Evolutionary conservation across 1,140 invertebrate genomes (phyloP), one percentile per base, ranked within the genome.

Genomic region (Zaprionus ghesquierei): DNA sequence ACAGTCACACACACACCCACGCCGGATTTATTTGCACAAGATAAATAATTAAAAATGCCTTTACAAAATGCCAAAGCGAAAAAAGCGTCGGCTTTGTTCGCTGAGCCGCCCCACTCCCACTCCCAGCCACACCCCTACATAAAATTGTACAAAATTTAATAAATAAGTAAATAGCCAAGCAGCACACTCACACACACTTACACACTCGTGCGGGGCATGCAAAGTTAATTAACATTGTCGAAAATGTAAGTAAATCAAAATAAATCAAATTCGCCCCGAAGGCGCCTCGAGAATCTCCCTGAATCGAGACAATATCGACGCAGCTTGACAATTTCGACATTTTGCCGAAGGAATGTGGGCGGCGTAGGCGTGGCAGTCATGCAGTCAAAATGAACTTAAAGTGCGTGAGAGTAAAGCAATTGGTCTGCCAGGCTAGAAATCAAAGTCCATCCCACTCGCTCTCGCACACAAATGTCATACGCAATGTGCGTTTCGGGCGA

Each of bases 1-100:
- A 51, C 46, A 22, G 10, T 33, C 27, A 58, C 63, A 35, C 20
- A 2, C 38, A 65, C 25, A 46, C 10, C 10, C 61, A 27, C 38
- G 15, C 41, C 18, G 69, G 63, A 60, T 66, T 66, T 72, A 72
- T 72, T 72, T 72, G 50, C 55, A 49, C 55, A 69, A 69, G 50
- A 61, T 73, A 61, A 73, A 73, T 73, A 73, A 73, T 73, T 73
- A 73, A 73, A 73, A 73, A 73, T 73, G 64, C 70, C 64, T 73
- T 68, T 56, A 68, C 35, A 66, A 64, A 72, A 72, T 73, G 50
- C 64, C 64, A 66, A 55, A 73, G 51, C 70, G 56, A 23, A 73
- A 38, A 64, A 59, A 73, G 66, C 35, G 35, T n/a, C 12, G 22
- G 50, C 44, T 64, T 38, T 22, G 41, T n/a, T 64, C 31, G 54